A percentile compares a stretch with the other conserved stretches of the same genome.
Conservation (phyloP, 2,113 vertebrate genomes). For the Illadopsis cleaveri region DNA sequence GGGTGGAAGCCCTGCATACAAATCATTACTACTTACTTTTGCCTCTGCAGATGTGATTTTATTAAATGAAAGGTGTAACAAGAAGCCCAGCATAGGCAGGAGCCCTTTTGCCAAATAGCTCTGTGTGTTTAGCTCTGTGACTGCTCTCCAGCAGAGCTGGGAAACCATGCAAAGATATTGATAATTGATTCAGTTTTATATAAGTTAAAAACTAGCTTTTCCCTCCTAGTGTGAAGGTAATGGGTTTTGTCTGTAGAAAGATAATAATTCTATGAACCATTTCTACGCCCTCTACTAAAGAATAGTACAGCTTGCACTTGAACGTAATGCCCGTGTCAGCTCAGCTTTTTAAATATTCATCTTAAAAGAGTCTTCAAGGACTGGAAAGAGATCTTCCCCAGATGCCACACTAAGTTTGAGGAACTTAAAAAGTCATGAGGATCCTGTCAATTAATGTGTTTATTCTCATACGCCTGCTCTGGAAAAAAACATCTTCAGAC, state of each 20-base stretch:
- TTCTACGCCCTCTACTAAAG: conserved; percentile 51
- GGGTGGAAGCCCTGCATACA: conserved; percentile 23
- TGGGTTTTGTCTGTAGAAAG: conserved; percentile 67
- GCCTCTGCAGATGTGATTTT: conserved; percentile 31
- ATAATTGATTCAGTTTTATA: conserved; percentile 46
- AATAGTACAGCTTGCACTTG: conserved; percentile 49
- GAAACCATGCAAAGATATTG: conserved; percentile 64
- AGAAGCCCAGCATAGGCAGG: background rate
- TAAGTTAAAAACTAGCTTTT: conserved; percentile 65
- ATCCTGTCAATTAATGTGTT: conserved; percentile 79
- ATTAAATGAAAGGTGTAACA: conserved; percentile 46
- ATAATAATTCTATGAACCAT: conserved; percentile 56
- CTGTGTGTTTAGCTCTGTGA: conserved; percentile 5
- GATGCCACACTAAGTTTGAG: conserved; percentile 68
- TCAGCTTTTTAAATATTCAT: conserved; percentile 63
- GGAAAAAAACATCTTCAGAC: conserved; percentile 68
- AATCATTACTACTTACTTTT: conserved; percentile 9
- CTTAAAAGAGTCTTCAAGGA: conserved; percentile 72
- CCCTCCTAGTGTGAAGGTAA: conserved; percentile 64
- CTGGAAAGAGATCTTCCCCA: conserved; percentile 62
- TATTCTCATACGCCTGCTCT: conserved; percentile 41
- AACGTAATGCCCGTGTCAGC: conserved; percentile 49
- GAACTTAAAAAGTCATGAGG: conserved; percentile 71
- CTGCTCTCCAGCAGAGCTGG: conserved; percentile 36
- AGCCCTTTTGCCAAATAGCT: conserved; percentile 31